A percentile compares a stretch with the other conserved stretches of the same genome.
phyloP scores from a whole-genome alignment of 1,140 invertebrate genomes.

The Drosophila yakuba region DNA sequence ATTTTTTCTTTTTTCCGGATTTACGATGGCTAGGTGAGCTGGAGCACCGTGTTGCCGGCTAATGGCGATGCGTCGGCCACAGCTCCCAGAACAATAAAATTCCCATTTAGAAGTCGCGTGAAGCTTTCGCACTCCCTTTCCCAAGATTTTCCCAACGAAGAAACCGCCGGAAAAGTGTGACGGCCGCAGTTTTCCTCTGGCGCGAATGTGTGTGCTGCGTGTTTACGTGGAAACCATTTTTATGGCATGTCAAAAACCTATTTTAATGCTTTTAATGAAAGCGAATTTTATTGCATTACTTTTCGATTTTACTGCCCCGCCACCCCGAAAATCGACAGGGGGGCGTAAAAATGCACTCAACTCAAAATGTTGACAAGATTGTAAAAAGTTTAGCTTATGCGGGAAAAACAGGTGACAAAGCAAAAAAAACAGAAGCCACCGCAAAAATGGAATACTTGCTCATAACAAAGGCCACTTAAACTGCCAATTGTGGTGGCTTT shows the following conservation, averaged over 20 bases:
- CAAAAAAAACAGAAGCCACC: conserved; percentile 40
- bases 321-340: background rate
- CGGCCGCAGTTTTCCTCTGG: conserved; percentile 60
- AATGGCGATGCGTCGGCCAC: conserved; percentile 72
- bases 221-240: conserved; percentile 82
- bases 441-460: conserved; percentile 28
- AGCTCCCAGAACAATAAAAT: conserved; percentile 81
- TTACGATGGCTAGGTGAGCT: conserved; percentile 71
- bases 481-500: conserved; percentile 65
- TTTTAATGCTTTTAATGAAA: conserved; percentile 84
- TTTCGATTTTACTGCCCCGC: conserved; percentile 74
- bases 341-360: conserved; percentile 79
- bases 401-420: conserved; percentile 73
- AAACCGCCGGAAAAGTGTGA: conserved; percentile 49
- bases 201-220: conserved; percentile 13
- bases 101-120: conserved; percentile 71
- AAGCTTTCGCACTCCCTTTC: conserved; percentile 46
- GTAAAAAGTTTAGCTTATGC: conserved; percentile 60
- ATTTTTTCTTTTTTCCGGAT: conserved; percentile 2
- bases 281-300: conserved; percentile 83
- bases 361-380: conserved; percentile 79
- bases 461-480: conserved; percentile 73
- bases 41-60: conserved; percentile 60
- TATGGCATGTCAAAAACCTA: conserved; percentile 83
- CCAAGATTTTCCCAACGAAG: background rate